These are phyloP conservation scores for Mnemiopsis leidyi DNA, from an alignment of 37 sponge, comb jelly and placozoan species.

Conservation along the genomic window DNA sequence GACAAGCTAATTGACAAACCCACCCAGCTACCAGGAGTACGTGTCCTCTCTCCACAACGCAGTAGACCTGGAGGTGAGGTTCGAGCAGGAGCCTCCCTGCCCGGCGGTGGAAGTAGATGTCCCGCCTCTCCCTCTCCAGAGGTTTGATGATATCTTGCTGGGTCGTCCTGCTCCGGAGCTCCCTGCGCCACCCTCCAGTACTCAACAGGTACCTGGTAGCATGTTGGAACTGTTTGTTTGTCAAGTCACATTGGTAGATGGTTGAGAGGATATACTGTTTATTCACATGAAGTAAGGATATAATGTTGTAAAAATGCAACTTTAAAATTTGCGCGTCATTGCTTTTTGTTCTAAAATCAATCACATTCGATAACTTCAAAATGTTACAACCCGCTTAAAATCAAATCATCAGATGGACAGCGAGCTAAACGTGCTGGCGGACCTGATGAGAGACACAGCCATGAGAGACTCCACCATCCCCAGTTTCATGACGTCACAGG, in stretches of 20 bases:
- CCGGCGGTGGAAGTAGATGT: neutral
- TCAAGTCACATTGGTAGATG: too few relatives aligned
- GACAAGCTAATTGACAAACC: neutral
- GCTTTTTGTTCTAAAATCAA: too few relatives aligned
- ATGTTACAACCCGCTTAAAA: too few relatives aligned
- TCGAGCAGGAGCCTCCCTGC: constrained; percentile 36
- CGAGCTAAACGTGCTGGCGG: constrained; percentile 4
- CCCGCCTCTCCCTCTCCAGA: constrained; percentile 14
- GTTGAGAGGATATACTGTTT: too few relatives aligned
- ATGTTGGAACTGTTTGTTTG: too few relatives aligned
- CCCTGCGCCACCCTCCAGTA: neutral
- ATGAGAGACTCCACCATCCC: neutral
- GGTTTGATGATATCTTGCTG: constrained; percentile 58
- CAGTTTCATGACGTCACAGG: neutral
- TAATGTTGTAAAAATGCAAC: too few relatives aligned
- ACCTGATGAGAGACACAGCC: neutral
- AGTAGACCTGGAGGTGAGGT: neutral
- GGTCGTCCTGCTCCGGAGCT: constrained; percentile 24
- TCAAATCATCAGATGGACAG: neutral
- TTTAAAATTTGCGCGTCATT: too few relatives aligned
- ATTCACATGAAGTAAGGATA: too few relatives aligned
- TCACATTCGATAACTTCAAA: too few relatives aligned
- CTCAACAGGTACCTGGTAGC: neutral
- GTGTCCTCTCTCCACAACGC: neutral
- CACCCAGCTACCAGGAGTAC: constrained; percentile 28